Percentiles rank a stretch among this genome's conserved stretches.
phyloP scores from a whole-genome alignment of 2,113 vertebrate genomes.

The Vanacampus margaritifer region DNA sequence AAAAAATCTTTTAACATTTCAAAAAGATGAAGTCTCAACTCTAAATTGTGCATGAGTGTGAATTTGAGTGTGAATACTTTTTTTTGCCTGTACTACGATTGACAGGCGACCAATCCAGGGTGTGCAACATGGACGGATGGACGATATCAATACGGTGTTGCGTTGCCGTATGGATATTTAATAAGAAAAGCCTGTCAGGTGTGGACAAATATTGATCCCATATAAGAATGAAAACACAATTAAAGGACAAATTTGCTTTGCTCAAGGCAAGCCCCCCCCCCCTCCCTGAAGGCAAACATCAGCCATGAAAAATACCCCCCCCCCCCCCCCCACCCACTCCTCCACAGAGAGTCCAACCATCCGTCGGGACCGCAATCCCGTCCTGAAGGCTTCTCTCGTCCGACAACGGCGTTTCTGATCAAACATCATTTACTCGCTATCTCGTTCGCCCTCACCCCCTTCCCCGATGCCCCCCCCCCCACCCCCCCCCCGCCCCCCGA shows the following conservation, averaged over 20 bases:
- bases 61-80: too few relatives aligned
- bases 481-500: constrained; percentile 32
- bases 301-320: constrained; percentile 5
- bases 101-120: too few relatives aligned
- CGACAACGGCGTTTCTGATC: constrained; percentile 77
- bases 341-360: neutral
- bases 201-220: neutral
- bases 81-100: too few relatives aligned
- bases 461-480: constrained; percentile 69
- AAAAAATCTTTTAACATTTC: too few relatives aligned
- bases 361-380: neutral
- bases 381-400: constrained; percentile 5
- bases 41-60: too few relatives aligned
- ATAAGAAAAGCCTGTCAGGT: neutral
- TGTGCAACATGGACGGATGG: too few relatives aligned
- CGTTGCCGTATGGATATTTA: neutral
- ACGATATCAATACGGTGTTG: too few relatives aligned
- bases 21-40: too few relatives aligned
- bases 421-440: constrained; percentile 97
- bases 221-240: constrained; percentile 3
- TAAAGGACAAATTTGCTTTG: constrained; percentile 23
- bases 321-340: neutral
- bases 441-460: constrained; percentile 71
- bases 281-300: constrained; percentile 35
- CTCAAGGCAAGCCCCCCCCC: neutral